Base-by-base conservation (phyloP, 2,113 vertebrate species). In the Neodontobutis hainanensis region DNA sequence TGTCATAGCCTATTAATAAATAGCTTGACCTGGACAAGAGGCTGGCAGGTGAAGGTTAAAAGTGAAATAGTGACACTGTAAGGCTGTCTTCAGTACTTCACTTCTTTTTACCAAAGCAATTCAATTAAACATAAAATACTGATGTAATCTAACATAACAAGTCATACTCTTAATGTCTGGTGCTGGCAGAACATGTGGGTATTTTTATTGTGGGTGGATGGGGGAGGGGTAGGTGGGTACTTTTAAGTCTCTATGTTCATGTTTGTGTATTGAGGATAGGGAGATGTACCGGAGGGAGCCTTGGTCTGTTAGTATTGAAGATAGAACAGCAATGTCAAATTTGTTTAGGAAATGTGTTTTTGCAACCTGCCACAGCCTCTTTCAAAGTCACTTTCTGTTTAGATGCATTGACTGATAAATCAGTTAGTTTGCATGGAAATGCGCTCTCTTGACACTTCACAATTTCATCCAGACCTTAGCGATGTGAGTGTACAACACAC, bases 361-460 rank as follows among this genome's bases (percentile, higher is more conserved):
- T 70, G 57, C 75, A 71, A 73, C 78, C 45, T 52, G 61, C 10
- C 47, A 75, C 77, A 65, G 55, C 48, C 58, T 34, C 62, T 66
- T 61, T 75, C 65, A 81, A 70, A 77, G 67, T 81, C 77, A 53
- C 76, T 80, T 86, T 70, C 81, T 79, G 70, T 83, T 78, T 73
- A 75, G 71, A 85, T 79, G 71, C 34, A 36, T 8, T 59, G 65
- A 73, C 74, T 83, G 80, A 82, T 78, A 73, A 76, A 71, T 70
- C 68, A 62, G 69, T 63, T 85, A 72, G 56, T 86, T 87, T 80
- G 71, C 71, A 79, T 82, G 70, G 74, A 83, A 88, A 82, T 85
- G 64, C 11, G 36, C 43, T 72, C 62, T 65, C 63, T 70, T 72
- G 67, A 81, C 56, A 68, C 55, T 55, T 52, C 43, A 63, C 55